Evolutionary conservation across 2,113 vertebrate genomes (phyloP), one percentile per base, ranked within the genome.

Genomic region (Chascanopsetta lugubris): DNA sequence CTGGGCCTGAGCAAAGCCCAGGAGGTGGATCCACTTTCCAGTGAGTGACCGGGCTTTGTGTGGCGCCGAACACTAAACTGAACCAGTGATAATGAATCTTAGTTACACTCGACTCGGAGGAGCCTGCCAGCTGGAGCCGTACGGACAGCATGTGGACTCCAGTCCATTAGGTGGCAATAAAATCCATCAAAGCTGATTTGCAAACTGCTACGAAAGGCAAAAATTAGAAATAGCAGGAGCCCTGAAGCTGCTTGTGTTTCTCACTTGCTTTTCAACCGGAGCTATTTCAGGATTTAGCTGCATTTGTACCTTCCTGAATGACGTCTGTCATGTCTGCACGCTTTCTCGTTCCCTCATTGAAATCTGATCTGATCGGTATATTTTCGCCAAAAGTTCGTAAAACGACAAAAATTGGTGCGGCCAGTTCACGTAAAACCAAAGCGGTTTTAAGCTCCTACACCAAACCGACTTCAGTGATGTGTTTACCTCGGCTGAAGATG

Each of bases 21-120:
- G 82, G 71, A 88, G 30, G 81, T 75, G 61, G 79, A 85, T n/a
- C 26, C 79, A n/a, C 62, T 83, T 57, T 61, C 80, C 12, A 83
- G 90, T 89, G 66, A 91, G 91, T 85, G 38, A 86, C 20, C 21
- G 3, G 0, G 26, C 54, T 10, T 45, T 20, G 8, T 1, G 42
- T 18, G 7, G 42, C 5, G 40, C 40, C 40, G 13, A 38, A 42
- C 17, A 42, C 17, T n/a, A 42, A n/a, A 7, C 8, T 42, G 36
- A 15, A n/a, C n/a, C n/a, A n/a, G n/a, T n/a, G n/a, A n/a, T n/a
- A n/a, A n/a, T n/a, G n/a, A n/a, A n/a, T n/a, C n/a, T n/a, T n/a
- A n/a, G 34, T 38, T 38, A 12, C 4, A 38, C 34, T 3, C 17
- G 36, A 13, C 36, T 38, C 36, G 17, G 36, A 11, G 17, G 36